phyloP scores from a whole-genome alignment of 1,140 invertebrate genomes.

The Chrysomallon squamiferum region DNA sequence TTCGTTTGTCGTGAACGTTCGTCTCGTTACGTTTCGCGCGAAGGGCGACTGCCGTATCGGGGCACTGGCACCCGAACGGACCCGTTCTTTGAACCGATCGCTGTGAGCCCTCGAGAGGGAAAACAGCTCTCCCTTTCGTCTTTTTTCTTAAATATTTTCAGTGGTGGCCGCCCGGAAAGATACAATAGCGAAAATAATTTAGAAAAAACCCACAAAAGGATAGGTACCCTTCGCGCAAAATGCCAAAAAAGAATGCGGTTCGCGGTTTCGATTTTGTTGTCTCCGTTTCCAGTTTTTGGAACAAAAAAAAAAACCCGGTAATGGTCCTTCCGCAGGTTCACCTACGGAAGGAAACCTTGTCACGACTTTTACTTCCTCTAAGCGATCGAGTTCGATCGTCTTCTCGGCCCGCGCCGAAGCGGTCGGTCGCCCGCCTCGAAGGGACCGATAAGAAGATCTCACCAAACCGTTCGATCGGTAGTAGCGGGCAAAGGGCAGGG shows the following conservation, averaged over 20 bases:
- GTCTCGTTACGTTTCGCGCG: no score
- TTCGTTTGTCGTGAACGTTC: no score
- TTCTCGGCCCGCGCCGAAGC: slow-evolving; percentile 67
- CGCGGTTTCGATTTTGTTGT: not conserved
- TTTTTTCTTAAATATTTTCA: not conserved
- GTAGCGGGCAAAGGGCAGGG: slow-evolving; percentile 79
- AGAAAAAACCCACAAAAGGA: no score
- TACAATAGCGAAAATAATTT: no score
- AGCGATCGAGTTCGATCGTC: slow-evolving; percentile 76
- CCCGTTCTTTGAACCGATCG: no score
- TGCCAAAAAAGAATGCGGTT: no score
- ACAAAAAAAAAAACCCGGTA: no score
- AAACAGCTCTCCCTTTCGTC: not conserved
- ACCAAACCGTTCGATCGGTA: slow-evolving; percentile 85
- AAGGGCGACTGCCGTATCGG: no score
- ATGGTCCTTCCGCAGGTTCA: slow-evolving; percentile 89
- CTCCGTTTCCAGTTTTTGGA: no score
- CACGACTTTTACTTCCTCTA: slow-evolving; percentile 87
- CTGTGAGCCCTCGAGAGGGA: not conserved
- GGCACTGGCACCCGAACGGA: no score
- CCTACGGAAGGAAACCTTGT: slow-evolving; percentile 88
- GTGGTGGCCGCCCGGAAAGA: no score
- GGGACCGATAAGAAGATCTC: slow-evolving; percentile 74
- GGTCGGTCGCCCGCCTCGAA: slow-evolving; percentile 63
- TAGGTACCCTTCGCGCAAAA: no score